phyloP scores from a whole-genome alignment of 1,140 invertebrate genomes.

The Dendrolimus kikuchii region DNA sequence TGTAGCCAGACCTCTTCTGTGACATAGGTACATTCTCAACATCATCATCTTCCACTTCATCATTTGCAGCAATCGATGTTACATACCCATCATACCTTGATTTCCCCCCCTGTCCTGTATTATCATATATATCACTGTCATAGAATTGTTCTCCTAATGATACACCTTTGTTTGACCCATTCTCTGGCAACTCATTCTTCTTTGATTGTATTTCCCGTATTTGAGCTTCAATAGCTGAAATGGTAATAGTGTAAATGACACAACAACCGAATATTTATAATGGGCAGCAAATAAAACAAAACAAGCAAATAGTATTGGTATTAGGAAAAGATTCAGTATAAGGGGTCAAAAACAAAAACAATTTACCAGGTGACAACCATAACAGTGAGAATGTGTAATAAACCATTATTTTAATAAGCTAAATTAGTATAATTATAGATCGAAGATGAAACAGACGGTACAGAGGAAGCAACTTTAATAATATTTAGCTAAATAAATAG shows the following conservation, averaged over 20 bases:
- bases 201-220: constrained; percentile 92
- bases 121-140: constrained; percentile 95
- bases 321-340: too few species aligned
- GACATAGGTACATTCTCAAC: constrained; percentile 83
- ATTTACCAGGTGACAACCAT: too few species aligned
- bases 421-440: too few species aligned
- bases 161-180: constrained; percentile 79
- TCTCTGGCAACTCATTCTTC: constrained; percentile 82
- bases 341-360: too few species aligned
- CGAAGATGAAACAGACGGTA: too few species aligned
- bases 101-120: constrained; percentile 73
- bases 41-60: constrained; percentile 94
- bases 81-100: constrained; percentile 95
- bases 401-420: too few species aligned
- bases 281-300: too few species aligned
- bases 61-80: constrained; percentile 95
- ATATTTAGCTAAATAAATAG: too few species aligned
- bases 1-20: constrained; percentile 83
- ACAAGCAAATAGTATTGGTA: too few species aligned
- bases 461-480: too few species aligned
- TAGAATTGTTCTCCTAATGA: constrained; percentile 91
- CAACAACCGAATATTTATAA: too few species aligned
- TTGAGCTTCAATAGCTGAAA: constrained; percentile 93
- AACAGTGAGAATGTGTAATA: too few species aligned
- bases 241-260: constrained; percentile 1